Conservation (phyloP, 2,113 vertebrate species). For the Phylloscopus trochilus region DNA sequence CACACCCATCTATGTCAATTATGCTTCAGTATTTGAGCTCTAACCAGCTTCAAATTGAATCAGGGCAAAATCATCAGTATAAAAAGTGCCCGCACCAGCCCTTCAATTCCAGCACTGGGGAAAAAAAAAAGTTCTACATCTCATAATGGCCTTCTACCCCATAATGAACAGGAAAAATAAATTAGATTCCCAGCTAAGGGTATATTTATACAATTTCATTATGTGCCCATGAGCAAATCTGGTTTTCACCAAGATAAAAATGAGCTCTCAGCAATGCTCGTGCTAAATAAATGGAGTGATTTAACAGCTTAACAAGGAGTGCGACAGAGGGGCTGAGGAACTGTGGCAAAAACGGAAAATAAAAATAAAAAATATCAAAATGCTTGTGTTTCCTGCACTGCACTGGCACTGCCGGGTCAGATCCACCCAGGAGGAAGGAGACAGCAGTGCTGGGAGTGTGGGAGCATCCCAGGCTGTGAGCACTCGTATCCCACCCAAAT, state of each 20-base stretch:
- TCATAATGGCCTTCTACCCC: conserved; percentile 83
- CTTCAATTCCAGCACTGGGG: conserved; percentile 75
- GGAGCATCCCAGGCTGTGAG: neutral
- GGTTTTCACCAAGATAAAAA: conserved; percentile 83
- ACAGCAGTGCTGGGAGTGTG: fast-evolving
- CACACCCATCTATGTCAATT: conserved; percentile 77
- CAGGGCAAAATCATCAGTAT: conserved; percentile 77
- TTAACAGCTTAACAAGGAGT: conserved; percentile 80
- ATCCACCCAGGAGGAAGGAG: neutral
- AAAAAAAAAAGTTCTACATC: conserved; percentile 73
- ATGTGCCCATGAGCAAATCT: conserved; percentile 81
- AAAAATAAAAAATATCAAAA: conserved; percentile 24
- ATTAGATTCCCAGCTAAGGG: conserved; percentile 85
- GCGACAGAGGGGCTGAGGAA: conserved; percentile 68
- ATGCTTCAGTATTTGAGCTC: conserved; percentile 68
- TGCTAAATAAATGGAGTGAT: conserved; percentile 85
- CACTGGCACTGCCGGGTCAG: fast-evolving
- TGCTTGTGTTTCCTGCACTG: neutral
- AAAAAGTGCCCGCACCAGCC: conserved; percentile 75
- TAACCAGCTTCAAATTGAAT: conserved; percentile 81
- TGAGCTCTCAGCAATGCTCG: conserved; percentile 82
- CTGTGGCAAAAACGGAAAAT: conserved; percentile 74
- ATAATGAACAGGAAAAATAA: conserved; percentile 87
- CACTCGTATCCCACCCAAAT: fast-evolving
- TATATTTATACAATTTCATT: conserved; percentile 85